Evolutionary conservation across 2,888 invertebrate species (phyloP), one percentile per base, ranked within the genome.

Genomic region (Xanthia togata): DNA sequence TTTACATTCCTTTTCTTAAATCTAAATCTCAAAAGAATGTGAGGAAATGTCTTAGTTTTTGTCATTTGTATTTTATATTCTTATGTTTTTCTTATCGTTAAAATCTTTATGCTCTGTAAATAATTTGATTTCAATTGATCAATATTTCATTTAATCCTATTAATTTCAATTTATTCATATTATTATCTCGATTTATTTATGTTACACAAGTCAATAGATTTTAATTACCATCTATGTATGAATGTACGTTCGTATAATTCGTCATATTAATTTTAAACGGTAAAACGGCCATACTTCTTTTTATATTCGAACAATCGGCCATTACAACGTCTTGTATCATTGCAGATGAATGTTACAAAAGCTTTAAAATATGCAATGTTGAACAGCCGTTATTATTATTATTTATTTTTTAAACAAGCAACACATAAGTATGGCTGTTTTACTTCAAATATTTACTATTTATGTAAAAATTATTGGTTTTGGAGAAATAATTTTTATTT

Each of bases 1-100:
- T 89, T 89, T 69, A 90, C 90, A 90, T 90, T 90, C 90, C 89
- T 89, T 81, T 81, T 80, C 69, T 73, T 73, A 70, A 83, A 82
- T 84, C 78, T 85, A 69, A 79, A 74, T 86, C 60, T 74, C 75
- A 63, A 82, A 84, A 73, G 38, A 68, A 80, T 79, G 83, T 50
- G 23, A 76, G 53, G 68, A 77, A 64, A 67, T 76, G 50, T 80
- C 72, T 72, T 83, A 71, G 68, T 79, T 75, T 77, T 79, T 74
- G 76, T 79, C 78, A 71, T 78, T 75, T 68, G 60, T n/a, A 63
- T 79, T 76, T 60, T 57, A 73, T 78, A 41, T 70, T 68, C 60
- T 76, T 26, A 50, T 70, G 55, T 68, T 76, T 62, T 70, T 79
- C 59, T 85, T 73, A 53, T 75, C 11, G 69, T 60, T 63, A 12